Conservation (phyloP, 2,797 vertebrate species). For the Spizella passerina region DNA sequence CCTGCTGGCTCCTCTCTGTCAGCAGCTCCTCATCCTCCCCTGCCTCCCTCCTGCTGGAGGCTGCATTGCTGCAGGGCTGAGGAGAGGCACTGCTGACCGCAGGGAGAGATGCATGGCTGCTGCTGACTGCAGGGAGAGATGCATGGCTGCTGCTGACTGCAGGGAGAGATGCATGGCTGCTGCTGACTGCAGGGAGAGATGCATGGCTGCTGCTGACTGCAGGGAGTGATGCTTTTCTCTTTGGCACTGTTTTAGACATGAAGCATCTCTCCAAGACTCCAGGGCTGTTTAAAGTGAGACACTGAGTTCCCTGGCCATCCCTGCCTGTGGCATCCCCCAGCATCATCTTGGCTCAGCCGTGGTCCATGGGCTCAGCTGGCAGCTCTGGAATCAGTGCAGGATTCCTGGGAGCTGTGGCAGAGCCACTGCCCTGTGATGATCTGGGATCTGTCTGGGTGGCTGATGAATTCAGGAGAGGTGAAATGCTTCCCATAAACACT, state of each 20-base stretch:
- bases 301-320: not conserved
- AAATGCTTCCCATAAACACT: not conserved
- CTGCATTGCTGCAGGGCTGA: rapidly evolving
- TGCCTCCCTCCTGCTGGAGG: not conserved
- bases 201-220: no score
- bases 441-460: not conserved
- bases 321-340: not conserved
- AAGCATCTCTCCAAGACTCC: not conserved
- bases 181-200: not conserved
- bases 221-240: rapidly evolving
- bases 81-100: not conserved
- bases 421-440: not conserved
- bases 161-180: no score
- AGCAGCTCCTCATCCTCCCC: not conserved
- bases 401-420: not conserved
- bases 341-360: rapidly evolving
- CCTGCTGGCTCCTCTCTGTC: not conserved
- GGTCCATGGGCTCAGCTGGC: not conserved
- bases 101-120: no score
- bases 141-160: no score
- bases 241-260: not conserved
- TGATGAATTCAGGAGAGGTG: not conserved
- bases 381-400: not conserved
- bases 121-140: no score
- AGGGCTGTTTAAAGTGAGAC: not conserved